phyloP scores from a whole-genome alignment of 2,888 invertebrate genomes.

The Isotomurus palustris region DNA sequence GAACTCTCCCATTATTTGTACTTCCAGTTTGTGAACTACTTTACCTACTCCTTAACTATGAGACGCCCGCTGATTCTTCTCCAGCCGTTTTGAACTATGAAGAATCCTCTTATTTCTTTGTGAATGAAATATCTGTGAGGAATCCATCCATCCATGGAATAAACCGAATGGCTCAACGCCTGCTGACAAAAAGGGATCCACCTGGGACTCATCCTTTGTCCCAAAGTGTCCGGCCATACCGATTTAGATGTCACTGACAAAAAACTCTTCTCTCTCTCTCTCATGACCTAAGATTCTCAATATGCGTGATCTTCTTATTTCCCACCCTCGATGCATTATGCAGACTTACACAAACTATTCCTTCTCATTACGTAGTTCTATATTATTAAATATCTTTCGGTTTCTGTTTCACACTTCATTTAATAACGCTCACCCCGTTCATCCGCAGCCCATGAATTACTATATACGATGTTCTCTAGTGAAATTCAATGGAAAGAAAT shows the following conservation, averaged over 20 bases:
- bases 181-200: slow-evolving; percentile 44
- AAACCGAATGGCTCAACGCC: slow-evolving; percentile 44
- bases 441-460: no score
- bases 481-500: no score
- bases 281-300: no score
- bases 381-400: no score
- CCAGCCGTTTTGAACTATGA: no score
- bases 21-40: neutral
- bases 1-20: neutral
- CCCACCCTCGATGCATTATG: no score
- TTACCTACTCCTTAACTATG: neutral
- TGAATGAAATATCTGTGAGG: slow-evolving; percentile 7
- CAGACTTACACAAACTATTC: no score
- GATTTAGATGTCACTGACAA: slow-evolving; percentile 45
- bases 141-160: slow-evolving; percentile 4
- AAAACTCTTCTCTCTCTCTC: slow-evolving; percentile 15
- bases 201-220: slow-evolving; percentile 46
- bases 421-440: no score
- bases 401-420: no score
- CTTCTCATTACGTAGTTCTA: no score
- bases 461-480: no score
- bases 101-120: slow-evolving; percentile 15
- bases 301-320: no score
- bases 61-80: slow-evolving; percentile 3
- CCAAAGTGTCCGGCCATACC: slow-evolving; percentile 45